Conservation (phyloP, 2,797 vertebrate genomes). For the Threskiornis aethiopicus region DNA sequence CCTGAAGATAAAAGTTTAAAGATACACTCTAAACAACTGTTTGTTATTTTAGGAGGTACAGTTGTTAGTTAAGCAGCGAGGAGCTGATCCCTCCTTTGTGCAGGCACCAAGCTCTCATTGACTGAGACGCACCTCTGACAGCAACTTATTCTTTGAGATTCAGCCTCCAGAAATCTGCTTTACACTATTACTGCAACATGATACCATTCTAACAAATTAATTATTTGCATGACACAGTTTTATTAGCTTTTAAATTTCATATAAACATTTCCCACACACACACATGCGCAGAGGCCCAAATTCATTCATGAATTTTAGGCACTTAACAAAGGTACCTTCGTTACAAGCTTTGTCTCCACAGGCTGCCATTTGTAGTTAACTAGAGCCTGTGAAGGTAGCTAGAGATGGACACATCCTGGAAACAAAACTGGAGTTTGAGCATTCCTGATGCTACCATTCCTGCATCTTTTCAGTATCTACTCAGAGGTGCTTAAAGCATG, state of each 20-base stretch:
- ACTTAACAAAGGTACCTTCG: not conserved
- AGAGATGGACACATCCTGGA: not conserved
- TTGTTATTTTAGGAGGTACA: not conserved
- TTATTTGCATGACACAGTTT: not conserved
- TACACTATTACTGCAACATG: not conserved
- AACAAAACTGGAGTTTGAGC: not conserved
- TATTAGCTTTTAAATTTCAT: not conserved
- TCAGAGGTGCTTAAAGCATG: not conserved
- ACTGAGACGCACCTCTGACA: not conserved
- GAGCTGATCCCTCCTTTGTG: not conserved
- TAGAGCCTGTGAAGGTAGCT: not conserved
- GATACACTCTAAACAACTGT: not conserved
- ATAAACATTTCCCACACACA: not conserved
- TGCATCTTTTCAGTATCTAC: not conserved
- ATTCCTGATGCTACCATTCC: not conserved
- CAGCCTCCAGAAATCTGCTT: not conserved
- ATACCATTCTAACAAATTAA: not conserved
- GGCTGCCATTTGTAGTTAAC: not conserved
- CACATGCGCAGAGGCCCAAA: not conserved
- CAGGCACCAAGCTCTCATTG: not conserved
- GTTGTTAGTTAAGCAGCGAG: not conserved
- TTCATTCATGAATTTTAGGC: not conserved
- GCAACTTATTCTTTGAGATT: not conserved
- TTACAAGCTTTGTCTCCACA: not conserved
- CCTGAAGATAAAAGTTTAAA: not conserved